Base-by-base conservation (phyloP, 30 jellyfish, hydroid and myxozoan species). In the Nemopilema nomurai region DNA sequence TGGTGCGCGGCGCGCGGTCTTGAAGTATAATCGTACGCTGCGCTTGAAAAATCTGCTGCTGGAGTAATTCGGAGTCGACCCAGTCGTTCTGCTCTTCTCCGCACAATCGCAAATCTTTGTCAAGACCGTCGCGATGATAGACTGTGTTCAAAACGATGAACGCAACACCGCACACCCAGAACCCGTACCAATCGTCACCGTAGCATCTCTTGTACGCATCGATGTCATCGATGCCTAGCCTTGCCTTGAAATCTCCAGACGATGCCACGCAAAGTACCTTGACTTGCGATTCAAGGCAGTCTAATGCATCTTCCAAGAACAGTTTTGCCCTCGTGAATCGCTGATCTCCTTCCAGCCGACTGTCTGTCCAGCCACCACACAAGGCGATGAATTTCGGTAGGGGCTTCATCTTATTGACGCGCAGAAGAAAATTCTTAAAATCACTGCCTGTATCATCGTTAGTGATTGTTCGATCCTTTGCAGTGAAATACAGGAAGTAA, bases 171-270 rank as follows among this genome's bases (percentile, higher is more conserved):
- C 97, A 62, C 23, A 74, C 90, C 97, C 97, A 89, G 62, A 89
- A 89, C 62, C 80, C 92, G 76, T 69, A 89, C 92, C 92, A 89
- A 29, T 89, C 97, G 71, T 89, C 97, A 18, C 97, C 97, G 51
- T 21, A 74, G 4, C 52, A 20, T 57, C 51, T 29, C 20, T 85
- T 81, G 71, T 89, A 89, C 6, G 6, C 64, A 20, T 74, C 92
- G 21, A 89, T 49, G 49, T 64, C 26, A 1, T 88, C 89, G 18
- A 8, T 65, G 33, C 68, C 62, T 18, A 75, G 62, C 8, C 65
- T 26, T 25, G 63, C 64, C 23, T 71, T 69, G 81, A 86, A 86
- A 57, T 86, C 90, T 18, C 65, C 86, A 13, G 74, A 50, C 27
- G 89, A 16, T 1, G 96, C 90, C 25, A 86, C 96, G 32, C 49